Base-by-base conservation (phyloP, 2,888 invertebrate genomes). In the Thymelicus lineola region DNA sequence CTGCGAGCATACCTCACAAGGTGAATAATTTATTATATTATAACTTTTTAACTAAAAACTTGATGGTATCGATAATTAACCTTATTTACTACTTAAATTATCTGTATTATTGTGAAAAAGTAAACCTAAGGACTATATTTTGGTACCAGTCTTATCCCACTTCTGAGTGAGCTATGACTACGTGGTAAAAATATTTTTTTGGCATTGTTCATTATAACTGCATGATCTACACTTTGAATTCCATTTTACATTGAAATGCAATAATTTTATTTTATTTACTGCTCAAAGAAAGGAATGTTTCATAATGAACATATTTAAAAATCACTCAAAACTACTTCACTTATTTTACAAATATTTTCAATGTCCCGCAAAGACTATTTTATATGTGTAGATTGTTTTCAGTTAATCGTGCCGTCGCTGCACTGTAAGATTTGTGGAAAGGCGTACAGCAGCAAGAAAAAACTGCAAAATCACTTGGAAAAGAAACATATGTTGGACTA, bases 391-490 rank as follows among this genome's bases (percentile, higher is more conserved):
- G 58, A 38, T 38, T 36, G 9, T n/a, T 68, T 69, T 15, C 63
- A 69, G 68, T 14, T 63, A 38, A 62, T 15, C 9, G 58, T 42
- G 57, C 53, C 45, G n/a, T 10, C 28, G 20, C 20, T 85, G 0
- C 85, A 82, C 66, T 92, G 91, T 73, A 88, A 88, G 63, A 87
- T 91, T 46, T 92, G 92, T 74, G 79, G 82, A 3, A 92, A 91
- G 75, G 74, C 77, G 0, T 92, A 90, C 71, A 78, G 82, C 0
- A 86, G 79, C 38, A 83, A 84, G 42, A 89, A 84, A 45, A 89
- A 86, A 61, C 73, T 91, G 0, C 72, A 80, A 2, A 90, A 88
- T 46, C 93, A 92, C 62, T 82, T 85, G 38, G 77, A 82, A 42
- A 89, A 86, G 6, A 91, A 91, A 48, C 93, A 93, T 69, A 86